These are phyloP conservation scores for Pitta sordida DNA, from an alignment of 2,113 vertebrate genomes.

Conservation along the genomic window DNA sequence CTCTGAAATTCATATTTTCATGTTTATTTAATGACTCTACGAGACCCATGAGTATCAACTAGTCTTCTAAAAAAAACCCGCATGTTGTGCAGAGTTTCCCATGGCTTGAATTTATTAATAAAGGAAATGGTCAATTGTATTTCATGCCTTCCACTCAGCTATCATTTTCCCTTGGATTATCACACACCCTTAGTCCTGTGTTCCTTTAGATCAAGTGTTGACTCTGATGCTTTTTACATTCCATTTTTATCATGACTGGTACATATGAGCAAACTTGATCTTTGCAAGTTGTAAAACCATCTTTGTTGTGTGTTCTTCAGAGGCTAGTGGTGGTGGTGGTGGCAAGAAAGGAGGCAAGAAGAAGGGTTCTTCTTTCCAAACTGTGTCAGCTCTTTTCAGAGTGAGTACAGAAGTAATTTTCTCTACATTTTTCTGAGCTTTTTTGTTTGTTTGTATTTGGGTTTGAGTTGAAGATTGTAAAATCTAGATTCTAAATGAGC, in stretches of 20 bases:
- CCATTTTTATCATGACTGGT: neutral
- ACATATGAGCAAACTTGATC: neutral
- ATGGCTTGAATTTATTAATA: neutral
- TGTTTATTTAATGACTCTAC: neutral
- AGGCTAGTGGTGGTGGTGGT: slow-evolving; percentile 18
- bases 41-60: neutral
- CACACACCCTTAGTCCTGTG: neutral
- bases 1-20: neutral
- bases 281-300: neutral
- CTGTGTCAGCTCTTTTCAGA: slow-evolving; percentile 54
- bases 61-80: neutral
- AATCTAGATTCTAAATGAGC: neutral
- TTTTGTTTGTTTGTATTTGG: neutral
- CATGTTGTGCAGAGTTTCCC: neutral
- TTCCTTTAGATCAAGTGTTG: neutral
- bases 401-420: neutral
- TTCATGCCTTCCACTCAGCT: neutral
- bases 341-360: slow-evolving; percentile 62
- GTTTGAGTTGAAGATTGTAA: neutral
- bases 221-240: neutral
- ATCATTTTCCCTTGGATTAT: neutral
- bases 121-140: neutral
- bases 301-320: neutral
- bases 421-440: neutral
- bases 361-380: slow-evolving; percentile 60